phyloP scores from a whole-genome alignment of 2,113 vertebrate genomes.

The Siniperca knerii region DNA sequence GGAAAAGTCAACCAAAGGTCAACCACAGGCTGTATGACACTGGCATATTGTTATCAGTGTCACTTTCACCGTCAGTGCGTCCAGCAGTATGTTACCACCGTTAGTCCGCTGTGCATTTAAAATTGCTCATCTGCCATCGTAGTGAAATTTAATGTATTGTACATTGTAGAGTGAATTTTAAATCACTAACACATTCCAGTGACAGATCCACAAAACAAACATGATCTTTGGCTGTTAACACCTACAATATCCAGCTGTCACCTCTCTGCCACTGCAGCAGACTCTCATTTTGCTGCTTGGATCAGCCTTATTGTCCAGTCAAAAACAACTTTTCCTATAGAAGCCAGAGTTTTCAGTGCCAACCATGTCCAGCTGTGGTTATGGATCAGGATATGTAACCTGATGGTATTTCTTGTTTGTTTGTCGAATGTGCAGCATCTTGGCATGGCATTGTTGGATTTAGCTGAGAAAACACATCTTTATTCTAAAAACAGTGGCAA shows the following conservation, averaged over 20 bases:
- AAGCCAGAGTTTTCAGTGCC: slow-evolving; percentile 11
- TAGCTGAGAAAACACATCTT: background rate
- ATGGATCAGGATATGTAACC: background rate
- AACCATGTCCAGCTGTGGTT: background rate
- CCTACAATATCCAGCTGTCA: background rate
- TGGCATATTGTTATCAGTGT: background rate
- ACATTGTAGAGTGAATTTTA: background rate
- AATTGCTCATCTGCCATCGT: background rate
- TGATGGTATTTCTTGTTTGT: too few relatives aligned
- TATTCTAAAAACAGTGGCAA: background rate
- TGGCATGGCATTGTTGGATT: background rate
- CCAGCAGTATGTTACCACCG: background rate
- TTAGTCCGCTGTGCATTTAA: slow-evolving; percentile 6
- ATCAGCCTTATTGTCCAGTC: slow-evolving; percentile 12
- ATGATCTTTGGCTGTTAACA: background rate
- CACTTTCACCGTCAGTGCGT: background rate
- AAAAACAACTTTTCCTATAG: background rate
- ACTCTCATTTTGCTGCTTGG: slow-evolving; percentile 18
- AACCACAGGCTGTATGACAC: slow-evolving; percentile 13
- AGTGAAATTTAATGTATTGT: background rate
- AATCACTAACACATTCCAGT: background rate
- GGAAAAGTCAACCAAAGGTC: slow-evolving; percentile 67
- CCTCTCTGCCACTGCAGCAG: background rate
- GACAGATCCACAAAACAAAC: background rate
- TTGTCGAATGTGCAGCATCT: too few relatives aligned